Evolutionary conservation across 2,888 invertebrate genomes (phyloP), one percentile per base, ranked within the genome.

Genomic region (Sinelater perroti): DNA sequence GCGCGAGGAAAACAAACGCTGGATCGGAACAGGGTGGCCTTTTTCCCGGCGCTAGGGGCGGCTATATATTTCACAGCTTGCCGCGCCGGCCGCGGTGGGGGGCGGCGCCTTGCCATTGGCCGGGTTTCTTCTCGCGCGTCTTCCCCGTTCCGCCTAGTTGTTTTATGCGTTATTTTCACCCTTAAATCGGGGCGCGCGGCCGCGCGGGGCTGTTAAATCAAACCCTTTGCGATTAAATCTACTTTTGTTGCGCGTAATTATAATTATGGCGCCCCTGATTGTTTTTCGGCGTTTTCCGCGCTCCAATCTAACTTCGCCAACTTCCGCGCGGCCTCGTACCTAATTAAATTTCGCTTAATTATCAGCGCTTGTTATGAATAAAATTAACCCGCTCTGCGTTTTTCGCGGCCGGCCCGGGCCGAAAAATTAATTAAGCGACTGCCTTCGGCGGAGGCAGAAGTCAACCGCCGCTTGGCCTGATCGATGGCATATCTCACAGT

Each of bases 221-320:
- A 44, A 56, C 56, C 69, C 67, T 72, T 71, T 68, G 62, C 69
- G 73, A 73, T 73, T 70, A 72, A 70, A 73, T 71, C 70, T 70
- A 69, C 69, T 72, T 72, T 71, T 70, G 70, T 70, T 64, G 67
- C 67, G 55, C 67, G 67, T 71, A 70, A 71, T 71, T 62, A 59
- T 62, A 62, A 62, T 62, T 60, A 60, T 60, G 56, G 44, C 38
- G 53, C 53, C 49, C 42, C 46, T 51, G 56, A 56, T 56, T 56
- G 56, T 51, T 56, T 56, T 56, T 51, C 40, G 38, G 26, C 45
- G 50, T 56, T 56, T 56, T 50, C 51, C 42, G 38, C 30, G 31
- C 10, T 33, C 16, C 47, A 31, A 40, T 55, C 44, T 42, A 56
- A 56, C 50, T 50, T 56, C 42, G 42, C 40, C 50, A 35, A 28